phyloP scores from a whole-genome alignment of 2,113 vertebrate genomes.

The Xiphorhynchus elegans region DNA sequence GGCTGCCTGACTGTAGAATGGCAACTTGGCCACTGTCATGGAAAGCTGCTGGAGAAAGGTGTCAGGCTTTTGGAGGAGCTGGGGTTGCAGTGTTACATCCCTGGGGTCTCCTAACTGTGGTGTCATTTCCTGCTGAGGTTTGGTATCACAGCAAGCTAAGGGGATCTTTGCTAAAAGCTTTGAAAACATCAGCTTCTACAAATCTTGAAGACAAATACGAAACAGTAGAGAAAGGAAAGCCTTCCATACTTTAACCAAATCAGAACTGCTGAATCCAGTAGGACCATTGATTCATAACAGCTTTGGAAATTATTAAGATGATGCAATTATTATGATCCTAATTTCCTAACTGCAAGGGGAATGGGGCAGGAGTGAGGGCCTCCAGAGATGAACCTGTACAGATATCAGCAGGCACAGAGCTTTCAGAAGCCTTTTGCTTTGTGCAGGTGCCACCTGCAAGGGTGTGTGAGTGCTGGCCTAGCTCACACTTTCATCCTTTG shows the following conservation, averaged over 20 bases:
- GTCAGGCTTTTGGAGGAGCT: background rate
- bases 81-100: background rate
- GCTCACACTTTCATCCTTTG: background rate
- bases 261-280: background rate
- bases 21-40: rapidly evolving
- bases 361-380: background rate
- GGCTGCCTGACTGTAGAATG: background rate
- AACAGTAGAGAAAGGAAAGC: background rate
- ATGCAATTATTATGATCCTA: background rate
- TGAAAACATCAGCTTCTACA: background rate
- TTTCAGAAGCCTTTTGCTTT: background rate
- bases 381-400: background rate
- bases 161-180: background rate
- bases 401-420: background rate
- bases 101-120: background rate
- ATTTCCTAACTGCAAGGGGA: background rate
- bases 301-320: background rate
- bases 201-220: background rate
- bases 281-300: background rate
- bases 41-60: background rate
- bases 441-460: too few relatives aligned
- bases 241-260: background rate
- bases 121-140: background rate
- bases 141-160: background rate
- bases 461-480: background rate